Conservation (phyloP, 2,888 invertebrate species). For the Piscicola geometra region DNA sequence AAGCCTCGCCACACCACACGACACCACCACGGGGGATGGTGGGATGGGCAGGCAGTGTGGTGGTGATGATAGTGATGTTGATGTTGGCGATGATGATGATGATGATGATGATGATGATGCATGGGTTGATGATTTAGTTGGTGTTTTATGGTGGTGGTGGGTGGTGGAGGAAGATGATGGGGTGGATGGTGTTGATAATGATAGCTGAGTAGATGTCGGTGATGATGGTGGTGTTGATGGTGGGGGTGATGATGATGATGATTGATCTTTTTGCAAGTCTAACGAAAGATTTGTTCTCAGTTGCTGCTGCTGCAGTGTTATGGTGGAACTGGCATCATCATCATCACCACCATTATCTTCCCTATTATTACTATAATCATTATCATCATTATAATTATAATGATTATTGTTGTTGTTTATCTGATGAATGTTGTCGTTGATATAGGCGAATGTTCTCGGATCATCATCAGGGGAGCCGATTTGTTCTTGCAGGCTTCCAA, state of each 20-base stretch:
- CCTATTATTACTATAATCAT: too few relatives aligned
- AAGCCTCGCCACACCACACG: slow-evolving; percentile 36
- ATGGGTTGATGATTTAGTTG: too few relatives aligned
- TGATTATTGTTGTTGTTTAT: too few relatives aligned
- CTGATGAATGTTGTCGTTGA: too few relatives aligned
- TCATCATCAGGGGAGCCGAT: too few relatives aligned
- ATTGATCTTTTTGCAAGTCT: not conserved
- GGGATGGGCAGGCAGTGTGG: slow-evolving; percentile 43
- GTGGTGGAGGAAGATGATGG: not conserved
- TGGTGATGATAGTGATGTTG: slow-evolving; percentile 33
- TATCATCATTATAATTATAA: too few relatives aligned
- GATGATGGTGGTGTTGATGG: not conserved
- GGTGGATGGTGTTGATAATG: not conserved
- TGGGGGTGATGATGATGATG: not conserved
- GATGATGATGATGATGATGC: not conserved
- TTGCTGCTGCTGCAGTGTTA: not conserved
- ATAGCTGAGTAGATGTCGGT: not conserved
- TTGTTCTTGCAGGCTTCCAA: too few relatives aligned
- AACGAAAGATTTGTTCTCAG: not conserved
- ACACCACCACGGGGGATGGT: slow-evolving; percentile 43
- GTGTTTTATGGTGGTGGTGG: not conserved
- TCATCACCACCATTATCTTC: too few relatives aligned
- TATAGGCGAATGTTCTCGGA: too few relatives aligned
- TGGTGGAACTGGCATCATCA: too few relatives aligned
- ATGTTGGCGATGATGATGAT: too few relatives aligned